Evolutionary conservation across 2,888 invertebrate genomes (phyloP).

Genomic region (Torymus texanus): DNA sequence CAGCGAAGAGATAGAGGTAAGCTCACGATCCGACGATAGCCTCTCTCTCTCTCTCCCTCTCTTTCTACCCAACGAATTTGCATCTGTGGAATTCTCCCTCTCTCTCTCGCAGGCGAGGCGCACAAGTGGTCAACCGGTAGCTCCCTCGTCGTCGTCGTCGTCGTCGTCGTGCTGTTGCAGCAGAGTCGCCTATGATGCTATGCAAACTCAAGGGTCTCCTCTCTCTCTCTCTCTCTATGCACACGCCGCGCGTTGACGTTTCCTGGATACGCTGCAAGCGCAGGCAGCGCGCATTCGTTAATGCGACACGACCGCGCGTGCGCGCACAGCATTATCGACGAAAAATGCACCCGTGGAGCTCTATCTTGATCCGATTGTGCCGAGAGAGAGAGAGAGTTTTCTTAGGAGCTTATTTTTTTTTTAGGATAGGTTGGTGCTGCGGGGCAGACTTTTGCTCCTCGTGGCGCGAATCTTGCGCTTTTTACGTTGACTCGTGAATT

Average conservation of each 20-base stretch:
- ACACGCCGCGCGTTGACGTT: constrained; percentile 49
- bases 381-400: background rate
- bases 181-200: constrained; percentile 40
- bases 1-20: background rate
- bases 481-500: too few relatives aligned
- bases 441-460: too few relatives aligned
- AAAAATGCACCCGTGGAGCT: constrained; percentile 38
- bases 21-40: constrained; percentile 73
- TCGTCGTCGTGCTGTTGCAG: too few relatives aligned
- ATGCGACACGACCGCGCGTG: constrained; percentile 53
- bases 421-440: background rate
- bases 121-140: background rate
- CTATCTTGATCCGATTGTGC: constrained; percentile 55
- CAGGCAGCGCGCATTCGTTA: constrained; percentile 52
- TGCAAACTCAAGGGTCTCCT: constrained; percentile 39
- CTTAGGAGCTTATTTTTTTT: background rate
- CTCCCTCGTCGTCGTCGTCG: too few relatives aligned
- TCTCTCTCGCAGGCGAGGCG: constrained; percentile 1
- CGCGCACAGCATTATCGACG: constrained; percentile 39
- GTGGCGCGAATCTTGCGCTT: too few relatives aligned
- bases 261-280: constrained; percentile 52
- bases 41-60: constrained; percentile 62
- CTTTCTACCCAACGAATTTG: constrained; percentile 69
- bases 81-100: constrained; percentile 73
- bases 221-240: constrained; percentile 32